Percentiles rank a stretch among this genome's conserved stretches.
Evolutionary conservation across 1,140 invertebrate species (phyloP).

Genomic region (Drosophila ambigua): DNA sequence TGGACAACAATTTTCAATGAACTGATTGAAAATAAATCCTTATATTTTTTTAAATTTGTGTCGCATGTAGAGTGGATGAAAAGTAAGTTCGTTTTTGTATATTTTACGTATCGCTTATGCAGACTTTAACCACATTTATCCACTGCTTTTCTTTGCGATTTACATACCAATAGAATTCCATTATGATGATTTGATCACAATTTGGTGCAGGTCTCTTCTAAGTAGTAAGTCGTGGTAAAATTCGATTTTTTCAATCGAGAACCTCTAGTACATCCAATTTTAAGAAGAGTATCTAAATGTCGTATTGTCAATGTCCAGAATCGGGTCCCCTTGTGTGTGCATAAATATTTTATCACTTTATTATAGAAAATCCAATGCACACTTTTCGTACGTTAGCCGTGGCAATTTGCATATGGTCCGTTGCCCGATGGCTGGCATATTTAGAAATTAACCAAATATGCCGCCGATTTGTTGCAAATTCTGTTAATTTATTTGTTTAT

Average conservation of each 20-base stretch:
- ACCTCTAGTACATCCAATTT: not conserved
- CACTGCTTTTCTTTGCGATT: not conserved
- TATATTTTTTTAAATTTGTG: too few species aligned
- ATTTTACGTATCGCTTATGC: too few species aligned
- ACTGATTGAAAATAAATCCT: too few species aligned
- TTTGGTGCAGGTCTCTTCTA: too few species aligned
- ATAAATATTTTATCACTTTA: slow-evolving; percentile 74
- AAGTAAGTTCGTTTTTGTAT: too few species aligned
- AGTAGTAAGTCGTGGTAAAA: too few species aligned
- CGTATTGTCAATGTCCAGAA: not conserved
- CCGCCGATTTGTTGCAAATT: slow-evolving; percentile 56
- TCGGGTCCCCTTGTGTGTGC: slow-evolving; percentile 15
- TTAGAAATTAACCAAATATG: slow-evolving; percentile 74
- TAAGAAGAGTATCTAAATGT: not conserved
- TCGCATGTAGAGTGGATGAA: too few species aligned
- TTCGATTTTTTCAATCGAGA: too few species aligned
- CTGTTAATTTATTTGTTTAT: slow-evolving; percentile 76
- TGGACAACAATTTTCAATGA: too few species aligned
- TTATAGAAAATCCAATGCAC: slow-evolving; percentile 56
- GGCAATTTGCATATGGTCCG: slow-evolving; percentile 58
- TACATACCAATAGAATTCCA: too few species aligned
- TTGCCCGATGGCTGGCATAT: slow-evolving; percentile 30
- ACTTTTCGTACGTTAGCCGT: slow-evolving; percentile 27
- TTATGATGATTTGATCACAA: too few species aligned
- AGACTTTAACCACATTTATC: too few species aligned